These are phyloP conservation scores for Cynopterus brachyotis DNA, from an alignment of 2,113 vertebrate genomes.

Conservation along the genomic window DNA sequence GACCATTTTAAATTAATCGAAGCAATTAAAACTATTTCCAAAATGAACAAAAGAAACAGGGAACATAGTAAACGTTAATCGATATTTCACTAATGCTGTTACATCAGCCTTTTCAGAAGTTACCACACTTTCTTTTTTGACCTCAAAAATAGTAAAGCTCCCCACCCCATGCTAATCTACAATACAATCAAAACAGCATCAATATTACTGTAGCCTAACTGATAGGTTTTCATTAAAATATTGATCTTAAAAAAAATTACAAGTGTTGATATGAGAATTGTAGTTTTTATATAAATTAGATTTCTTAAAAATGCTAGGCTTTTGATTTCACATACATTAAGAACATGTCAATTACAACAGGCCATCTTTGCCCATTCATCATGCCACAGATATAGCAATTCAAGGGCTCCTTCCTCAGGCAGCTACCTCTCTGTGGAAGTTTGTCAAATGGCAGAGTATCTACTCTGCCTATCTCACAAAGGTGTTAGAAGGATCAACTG, in stretches of 20 bases:
- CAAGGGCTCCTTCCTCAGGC: neutral
- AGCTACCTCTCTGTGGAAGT: neutral
- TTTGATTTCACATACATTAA: constrained; percentile 5
- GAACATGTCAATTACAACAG: neutral
- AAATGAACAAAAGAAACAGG: constrained; percentile 31
- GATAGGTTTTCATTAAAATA: constrained; percentile 41
- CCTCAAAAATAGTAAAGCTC: neutral
- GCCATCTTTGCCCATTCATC: neutral
- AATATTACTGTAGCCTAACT: constrained; percentile 6
- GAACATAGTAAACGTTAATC: neutral
- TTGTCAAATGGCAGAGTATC: neutral
- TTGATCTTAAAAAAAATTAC: constrained; percentile 20
- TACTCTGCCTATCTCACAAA: constrained; percentile 17
- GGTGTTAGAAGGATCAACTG: neutral
- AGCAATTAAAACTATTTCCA: constrained; percentile 24
- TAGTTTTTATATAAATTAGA: constrained; percentile 18
- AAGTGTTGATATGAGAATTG: neutral
- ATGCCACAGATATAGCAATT: neutral
- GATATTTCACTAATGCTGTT: neutral
- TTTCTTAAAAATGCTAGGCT: constrained; percentile 14
- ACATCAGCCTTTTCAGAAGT: neutral
- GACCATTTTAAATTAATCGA: constrained; percentile 45
- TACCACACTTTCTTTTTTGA: neutral
- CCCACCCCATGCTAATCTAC: neutral
- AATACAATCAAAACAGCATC: constrained; percentile 2